Conservation (phyloP, 2,888 invertebrate species). For the Apotomis capreana region DNA sequence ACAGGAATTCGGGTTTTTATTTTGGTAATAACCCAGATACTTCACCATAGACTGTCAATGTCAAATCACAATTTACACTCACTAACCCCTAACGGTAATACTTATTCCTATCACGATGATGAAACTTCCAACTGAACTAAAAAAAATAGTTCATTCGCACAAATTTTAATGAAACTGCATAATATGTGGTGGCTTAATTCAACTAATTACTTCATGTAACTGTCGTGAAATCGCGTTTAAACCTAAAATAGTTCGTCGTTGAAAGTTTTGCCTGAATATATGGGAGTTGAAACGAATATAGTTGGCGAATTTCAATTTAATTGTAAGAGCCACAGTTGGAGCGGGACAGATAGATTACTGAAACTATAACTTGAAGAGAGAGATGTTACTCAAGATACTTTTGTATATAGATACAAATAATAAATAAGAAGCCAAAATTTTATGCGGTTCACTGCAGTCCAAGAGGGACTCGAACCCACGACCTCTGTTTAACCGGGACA, state of each 20-base stretch:
- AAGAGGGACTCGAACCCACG: too few species aligned
- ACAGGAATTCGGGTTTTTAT: too few species aligned
- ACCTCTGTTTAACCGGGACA: too few species aligned
- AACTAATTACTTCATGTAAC: slow-evolving; percentile 18
- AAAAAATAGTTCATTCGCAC: background rate
- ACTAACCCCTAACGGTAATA: too few species aligned
- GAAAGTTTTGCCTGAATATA: slow-evolving; percentile 25
- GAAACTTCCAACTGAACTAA: background rate
- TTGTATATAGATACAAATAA: too few species aligned
- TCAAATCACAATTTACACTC: too few species aligned
- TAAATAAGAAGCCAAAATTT: too few species aligned
- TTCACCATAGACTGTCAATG: too few species aligned
- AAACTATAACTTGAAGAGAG: background rate
- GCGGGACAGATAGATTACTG: slow-evolving; percentile 1
- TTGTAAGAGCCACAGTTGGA: background rate
- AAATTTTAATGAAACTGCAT: background rate
- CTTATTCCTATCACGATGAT: too few species aligned
- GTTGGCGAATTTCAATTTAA: slow-evolving; percentile 33
- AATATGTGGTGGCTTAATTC: background rate
- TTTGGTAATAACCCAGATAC: too few species aligned
- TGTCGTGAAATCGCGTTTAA: slow-evolving; percentile 11
- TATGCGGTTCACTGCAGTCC: too few species aligned
- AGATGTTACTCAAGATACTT: too few species aligned
- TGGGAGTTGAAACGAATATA: slow-evolving; percentile 26
- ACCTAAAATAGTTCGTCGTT: slow-evolving; percentile 26